These are phyloP conservation scores for Timandra comae DNA, from an alignment of 2,888 invertebrate genomes.

Conservation along the genomic window DNA sequence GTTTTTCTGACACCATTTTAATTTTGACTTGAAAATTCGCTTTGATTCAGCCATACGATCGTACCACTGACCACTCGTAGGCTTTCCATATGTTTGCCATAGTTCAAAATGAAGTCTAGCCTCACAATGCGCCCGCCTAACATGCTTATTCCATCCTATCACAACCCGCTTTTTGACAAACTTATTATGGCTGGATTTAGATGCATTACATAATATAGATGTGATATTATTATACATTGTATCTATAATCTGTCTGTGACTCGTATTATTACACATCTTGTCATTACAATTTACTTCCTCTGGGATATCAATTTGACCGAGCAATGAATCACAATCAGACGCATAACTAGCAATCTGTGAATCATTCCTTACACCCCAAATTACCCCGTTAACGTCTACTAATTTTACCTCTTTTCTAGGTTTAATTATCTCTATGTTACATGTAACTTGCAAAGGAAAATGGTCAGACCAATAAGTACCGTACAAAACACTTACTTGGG, in stretches of 20 bases:
- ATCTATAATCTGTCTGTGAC: not conserved
- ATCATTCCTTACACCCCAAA: conserved; percentile 2
- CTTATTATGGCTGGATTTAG: not conserved
- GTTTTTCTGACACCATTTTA: not conserved
- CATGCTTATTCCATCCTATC: conserved; percentile 1
- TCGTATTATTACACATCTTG: not conserved
- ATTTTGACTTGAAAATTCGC: not conserved
- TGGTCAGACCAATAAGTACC: conserved; percentile 11
- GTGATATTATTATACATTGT: not conserved
- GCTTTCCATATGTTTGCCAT: not conserved
- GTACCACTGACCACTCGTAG: not conserved
- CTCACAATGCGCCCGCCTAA: not conserved
- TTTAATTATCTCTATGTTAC: conserved; percentile 5
- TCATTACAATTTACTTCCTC: not conserved
- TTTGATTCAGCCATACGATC: not conserved
- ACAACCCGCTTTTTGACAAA: not conserved
- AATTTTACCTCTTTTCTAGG: not conserved
- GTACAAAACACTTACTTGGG: not conserved
- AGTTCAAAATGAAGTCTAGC: not conserved
- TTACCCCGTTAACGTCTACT: too few relatives aligned
- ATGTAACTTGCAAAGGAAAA: conserved; percentile 7
- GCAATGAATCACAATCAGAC: not conserved
- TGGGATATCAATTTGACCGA: not conserved
- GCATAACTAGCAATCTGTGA: conserved; percentile 1
- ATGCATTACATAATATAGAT: not conserved